A percentile compares a stretch with the other conserved stretches of the same genome.
Evolutionary conservation across 2,888 invertebrate species (phyloP).

Genomic region (Mythimna loreyi): DNA sequence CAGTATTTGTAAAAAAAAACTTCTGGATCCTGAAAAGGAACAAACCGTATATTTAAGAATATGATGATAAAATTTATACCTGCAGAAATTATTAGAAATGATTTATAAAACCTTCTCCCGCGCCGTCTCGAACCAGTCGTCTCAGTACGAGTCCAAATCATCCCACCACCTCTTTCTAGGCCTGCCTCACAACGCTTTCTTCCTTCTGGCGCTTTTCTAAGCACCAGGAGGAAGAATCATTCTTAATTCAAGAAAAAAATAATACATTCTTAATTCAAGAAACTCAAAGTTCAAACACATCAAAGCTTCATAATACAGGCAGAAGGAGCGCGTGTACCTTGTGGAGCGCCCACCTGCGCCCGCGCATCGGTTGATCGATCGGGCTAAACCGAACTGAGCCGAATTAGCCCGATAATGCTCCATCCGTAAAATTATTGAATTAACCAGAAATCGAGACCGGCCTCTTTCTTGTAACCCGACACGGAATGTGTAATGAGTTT

Average conservation of each 20-base stretch:
- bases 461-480: slow-evolving; percentile 83
- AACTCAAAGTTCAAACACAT: slow-evolving; percentile 26
- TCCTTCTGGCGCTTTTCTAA: too few relatives aligned
- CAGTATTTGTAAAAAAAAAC: not conserved
- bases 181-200: too few relatives aligned
- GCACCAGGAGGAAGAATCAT: too few relatives aligned
- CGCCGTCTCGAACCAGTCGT: too few relatives aligned
- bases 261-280: not conserved
- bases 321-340: slow-evolving; percentile 45
- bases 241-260: not conserved
- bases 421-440: slow-evolving; percentile 83
- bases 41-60: not conserved
- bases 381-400: slow-evolving; percentile 73
- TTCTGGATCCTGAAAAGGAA: not conserved
- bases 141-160: too few relatives aligned
- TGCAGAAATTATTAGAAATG: not conserved
- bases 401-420: slow-evolving; percentile 80
- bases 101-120: too few relatives aligned
- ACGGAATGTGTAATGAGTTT: slow-evolving; percentile 77
- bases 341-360: slow-evolving; percentile 79
- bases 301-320: slow-evolving; percentile 65
- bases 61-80: not conserved
- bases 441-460: slow-evolving; percentile 77
- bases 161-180: too few relatives aligned
- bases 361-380: slow-evolving; percentile 80